These are phyloP conservation scores for Parus major DNA, from an alignment of 2,113 vertebrate species.

Conservation along the genomic window DNA sequence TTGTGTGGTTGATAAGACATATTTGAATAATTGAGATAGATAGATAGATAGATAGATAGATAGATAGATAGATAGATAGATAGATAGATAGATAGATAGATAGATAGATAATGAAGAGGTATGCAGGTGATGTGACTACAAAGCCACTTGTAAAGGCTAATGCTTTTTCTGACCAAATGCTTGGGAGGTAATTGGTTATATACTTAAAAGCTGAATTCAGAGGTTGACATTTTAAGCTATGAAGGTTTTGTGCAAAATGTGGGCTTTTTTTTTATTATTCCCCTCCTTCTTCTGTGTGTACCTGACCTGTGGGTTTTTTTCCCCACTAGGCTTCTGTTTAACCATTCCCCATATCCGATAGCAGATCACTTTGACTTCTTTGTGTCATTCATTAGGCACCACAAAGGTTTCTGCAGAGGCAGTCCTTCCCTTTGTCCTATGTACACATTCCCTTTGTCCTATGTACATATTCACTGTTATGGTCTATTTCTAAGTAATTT, in stretches of 20 bases:
- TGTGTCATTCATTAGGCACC: background rate
- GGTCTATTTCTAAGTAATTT: slow-evolving; percentile 24
- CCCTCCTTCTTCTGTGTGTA: background rate
- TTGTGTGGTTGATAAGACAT: background rate
- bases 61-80: too few species aligned
- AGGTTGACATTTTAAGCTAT: background rate
- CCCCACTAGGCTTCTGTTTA: background rate
- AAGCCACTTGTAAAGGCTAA: background rate
- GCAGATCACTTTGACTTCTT: background rate
- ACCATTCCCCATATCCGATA: background rate
- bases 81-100: too few species aligned
- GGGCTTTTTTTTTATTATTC: background rate
- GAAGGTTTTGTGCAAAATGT: background rate
- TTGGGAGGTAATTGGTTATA: background rate
- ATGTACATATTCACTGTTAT: background rate
- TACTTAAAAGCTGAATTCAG: background rate
- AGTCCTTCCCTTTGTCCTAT: background rate
- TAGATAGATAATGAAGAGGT: background rate
- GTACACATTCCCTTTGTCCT: background rate
- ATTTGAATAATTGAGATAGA: background rate
- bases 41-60: too few species aligned
- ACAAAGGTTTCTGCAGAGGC: background rate
- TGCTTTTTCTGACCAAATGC: background rate
- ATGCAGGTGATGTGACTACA: background rate
- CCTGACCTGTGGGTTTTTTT: background rate